Conservation (phyloP, 1,140 invertebrate species). For the Orius insidiosus region DNA sequence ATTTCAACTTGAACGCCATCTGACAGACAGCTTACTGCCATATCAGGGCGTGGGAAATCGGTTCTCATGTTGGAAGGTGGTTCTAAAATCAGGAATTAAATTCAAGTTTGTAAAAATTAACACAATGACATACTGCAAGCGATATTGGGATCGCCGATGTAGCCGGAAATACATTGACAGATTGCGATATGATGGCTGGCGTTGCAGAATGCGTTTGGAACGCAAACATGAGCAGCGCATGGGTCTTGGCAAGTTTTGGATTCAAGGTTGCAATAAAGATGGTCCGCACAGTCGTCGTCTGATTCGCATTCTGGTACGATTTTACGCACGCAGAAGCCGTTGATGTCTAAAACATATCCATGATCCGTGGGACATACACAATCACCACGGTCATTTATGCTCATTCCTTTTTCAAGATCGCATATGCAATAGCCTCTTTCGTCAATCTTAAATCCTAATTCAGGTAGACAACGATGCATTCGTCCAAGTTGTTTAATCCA, state of each 20-base stretch:
- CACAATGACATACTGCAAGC: conserved; percentile 39
- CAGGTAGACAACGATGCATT: conserved; percentile 54
- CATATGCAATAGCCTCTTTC: conserved; percentile 62
- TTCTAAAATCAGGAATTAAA: not conserved
- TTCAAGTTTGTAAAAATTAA: not conserved
- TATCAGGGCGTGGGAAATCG: conserved; percentile 68
- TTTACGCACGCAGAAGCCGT: conserved; percentile 34
- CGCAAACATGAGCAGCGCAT: conserved; percentile 51
- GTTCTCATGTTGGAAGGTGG: conserved; percentile 26
- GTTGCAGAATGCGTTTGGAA: conserved; percentile 59
- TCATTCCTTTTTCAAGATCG: conserved; percentile 52
- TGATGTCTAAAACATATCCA: conserved; percentile 44
- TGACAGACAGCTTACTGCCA: conserved; percentile 73
- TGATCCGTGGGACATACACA: conserved; percentile 57
- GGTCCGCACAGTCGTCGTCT: conserved; percentile 59
- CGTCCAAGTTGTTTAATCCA: conserved; percentile 53
- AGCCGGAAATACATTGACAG: conserved; percentile 56
- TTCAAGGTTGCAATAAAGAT: conserved; percentile 49
- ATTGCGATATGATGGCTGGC: conserved; percentile 55
- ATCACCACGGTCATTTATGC: conserved; percentile 52
- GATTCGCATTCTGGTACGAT: conserved; percentile 48
- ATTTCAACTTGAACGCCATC: conserved; percentile 82
- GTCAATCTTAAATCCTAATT: conserved; percentile 55
- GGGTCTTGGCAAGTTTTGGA: conserved; percentile 57
- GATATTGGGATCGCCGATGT: conserved; percentile 46